Evolutionary conservation across 2,797 vertebrate genomes (phyloP).

Genomic region (Platyrinchus mystaceus): DNA sequence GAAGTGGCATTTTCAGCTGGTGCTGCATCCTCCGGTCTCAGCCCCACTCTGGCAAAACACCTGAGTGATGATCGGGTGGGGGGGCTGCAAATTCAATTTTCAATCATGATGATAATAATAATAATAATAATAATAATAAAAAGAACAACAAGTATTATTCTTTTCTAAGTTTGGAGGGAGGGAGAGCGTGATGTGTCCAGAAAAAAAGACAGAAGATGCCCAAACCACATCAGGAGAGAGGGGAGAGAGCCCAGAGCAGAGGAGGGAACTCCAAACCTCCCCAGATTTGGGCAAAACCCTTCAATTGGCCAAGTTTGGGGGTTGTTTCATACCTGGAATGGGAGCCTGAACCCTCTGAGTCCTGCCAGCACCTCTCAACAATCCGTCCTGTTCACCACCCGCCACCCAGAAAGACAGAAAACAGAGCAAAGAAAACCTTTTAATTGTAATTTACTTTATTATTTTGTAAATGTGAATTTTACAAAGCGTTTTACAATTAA

Average conservation of each 20-base stretch:
- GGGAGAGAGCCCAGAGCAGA: background rate
- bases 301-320: accelerated
- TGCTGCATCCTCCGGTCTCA: background rate
- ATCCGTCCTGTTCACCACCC: accelerated
- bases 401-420: background rate
- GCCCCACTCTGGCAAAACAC: background rate
- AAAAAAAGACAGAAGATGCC: background rate
- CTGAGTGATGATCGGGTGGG: accelerated
- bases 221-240: background rate
- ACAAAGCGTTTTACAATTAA: conserved; percentile 81
- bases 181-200: accelerated
- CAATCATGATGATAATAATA: background rate
- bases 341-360: background rate
- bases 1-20: accelerated
- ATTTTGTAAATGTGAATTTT: conserved; percentile 84
- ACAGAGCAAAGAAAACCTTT: background rate
- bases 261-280: accelerated
- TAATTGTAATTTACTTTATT: conserved; percentile 80
- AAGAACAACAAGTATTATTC: background rate
- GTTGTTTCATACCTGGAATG: accelerated
- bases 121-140: background rate
- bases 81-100: background rate
- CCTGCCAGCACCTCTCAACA: background rate
- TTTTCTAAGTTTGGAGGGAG: background rate
- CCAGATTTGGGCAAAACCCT: background rate